Evolutionary conservation across 1,140 invertebrate genomes (phyloP).

Genomic region (Cydia fagiglandana): DNA sequence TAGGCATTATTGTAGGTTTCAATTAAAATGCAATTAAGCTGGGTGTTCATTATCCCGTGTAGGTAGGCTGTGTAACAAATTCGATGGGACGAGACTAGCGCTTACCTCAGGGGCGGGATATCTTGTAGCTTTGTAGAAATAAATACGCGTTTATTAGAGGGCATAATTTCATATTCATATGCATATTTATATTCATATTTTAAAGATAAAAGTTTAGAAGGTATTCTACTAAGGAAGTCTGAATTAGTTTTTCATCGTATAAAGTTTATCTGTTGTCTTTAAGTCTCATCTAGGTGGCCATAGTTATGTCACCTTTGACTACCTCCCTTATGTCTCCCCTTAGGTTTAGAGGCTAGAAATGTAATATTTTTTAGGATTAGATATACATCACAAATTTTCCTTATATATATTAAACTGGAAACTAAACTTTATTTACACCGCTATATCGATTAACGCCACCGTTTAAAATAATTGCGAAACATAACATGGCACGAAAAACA

Average conservation of each 20-base stretch:
- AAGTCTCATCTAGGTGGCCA: no score
- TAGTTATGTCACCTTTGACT: no score
- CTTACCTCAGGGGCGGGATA: constrained; percentile 12
- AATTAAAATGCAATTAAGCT: constrained; percentile 33
- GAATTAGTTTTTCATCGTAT: no score
- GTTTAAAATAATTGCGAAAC: constrained; percentile 62
- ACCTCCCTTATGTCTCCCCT: not conserved
- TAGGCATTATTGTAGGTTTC: constrained; percentile 22
- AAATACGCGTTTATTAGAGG: constrained; percentile 36
- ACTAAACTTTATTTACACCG: not conserved
- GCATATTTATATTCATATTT: no score
- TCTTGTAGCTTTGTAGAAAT: constrained; percentile 46
- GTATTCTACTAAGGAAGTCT: not conserved
- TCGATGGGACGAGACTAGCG: constrained; percentile 2
- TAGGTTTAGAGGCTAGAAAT: not conserved
- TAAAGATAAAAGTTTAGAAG: not conserved
- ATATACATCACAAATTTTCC: no score
- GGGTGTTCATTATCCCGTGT: constrained; percentile 8
- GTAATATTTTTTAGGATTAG: no score
- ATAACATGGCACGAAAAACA: constrained; percentile 52
- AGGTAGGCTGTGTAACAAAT: constrained; percentile 32
- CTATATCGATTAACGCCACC: not conserved
- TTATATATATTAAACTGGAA: not conserved
- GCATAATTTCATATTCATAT: not conserved
- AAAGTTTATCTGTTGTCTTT: no score